Percentiles rank a stretch among this genome's conserved stretches.
Evolutionary conservation across 2,797 vertebrate genomes (phyloP).

Genomic region (Eidolon dupreanum): DNA sequence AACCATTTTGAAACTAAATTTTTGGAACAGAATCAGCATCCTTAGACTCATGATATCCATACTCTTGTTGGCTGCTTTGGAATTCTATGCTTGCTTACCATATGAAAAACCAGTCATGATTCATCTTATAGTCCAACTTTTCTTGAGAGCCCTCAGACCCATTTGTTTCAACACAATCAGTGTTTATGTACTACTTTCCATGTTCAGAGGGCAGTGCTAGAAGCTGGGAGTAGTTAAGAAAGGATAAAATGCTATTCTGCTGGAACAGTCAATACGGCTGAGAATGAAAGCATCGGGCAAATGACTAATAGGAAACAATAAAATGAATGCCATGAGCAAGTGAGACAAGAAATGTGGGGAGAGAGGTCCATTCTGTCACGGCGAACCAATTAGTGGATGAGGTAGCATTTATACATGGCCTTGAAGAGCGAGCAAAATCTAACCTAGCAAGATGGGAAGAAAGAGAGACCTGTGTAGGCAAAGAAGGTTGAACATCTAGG

Average conservation of each 20-base stretch:
- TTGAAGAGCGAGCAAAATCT: neutral
- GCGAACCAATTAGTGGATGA: neutral
- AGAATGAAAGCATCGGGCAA: neutral
- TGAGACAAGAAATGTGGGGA: neutral
- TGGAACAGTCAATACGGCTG: neutral
- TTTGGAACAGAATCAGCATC: neutral
- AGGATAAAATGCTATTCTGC: neutral
- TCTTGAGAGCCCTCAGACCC: neutral
- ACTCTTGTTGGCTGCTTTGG: neutral
- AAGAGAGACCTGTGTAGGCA: neutral
- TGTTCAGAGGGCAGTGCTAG: neutral
- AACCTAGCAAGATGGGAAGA: neutral
- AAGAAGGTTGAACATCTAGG: neutral
- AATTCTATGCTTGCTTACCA: neutral
- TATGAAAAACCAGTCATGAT: slow-evolving; percentile 23
- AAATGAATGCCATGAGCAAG: neutral
- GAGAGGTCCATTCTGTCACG: neutral
- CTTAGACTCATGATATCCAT: neutral
- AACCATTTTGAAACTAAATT: neutral
- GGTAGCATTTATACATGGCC: neutral
- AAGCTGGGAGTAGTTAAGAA: neutral
- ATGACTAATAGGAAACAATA: neutral
- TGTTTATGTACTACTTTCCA: neutral
- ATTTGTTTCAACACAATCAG: neutral
- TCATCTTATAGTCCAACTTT: neutral